phyloP scores from a whole-genome alignment of 1,140 invertebrate species.

The Drepana arcuata region DNA sequence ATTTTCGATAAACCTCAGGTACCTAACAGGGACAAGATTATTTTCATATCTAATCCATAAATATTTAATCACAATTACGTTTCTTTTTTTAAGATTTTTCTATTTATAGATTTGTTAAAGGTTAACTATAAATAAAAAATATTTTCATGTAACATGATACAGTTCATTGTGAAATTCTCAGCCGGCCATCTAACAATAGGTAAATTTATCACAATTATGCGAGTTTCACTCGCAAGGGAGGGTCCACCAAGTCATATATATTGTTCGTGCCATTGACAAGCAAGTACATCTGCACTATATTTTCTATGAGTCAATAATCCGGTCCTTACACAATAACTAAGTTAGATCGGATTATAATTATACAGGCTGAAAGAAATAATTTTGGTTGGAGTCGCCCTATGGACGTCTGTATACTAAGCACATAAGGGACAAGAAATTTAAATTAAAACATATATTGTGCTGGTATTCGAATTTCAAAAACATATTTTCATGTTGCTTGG shows the following conservation, averaged over 20 bases:
- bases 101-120: not conserved
- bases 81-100: constrained; percentile 9
- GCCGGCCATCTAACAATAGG: no score
- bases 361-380: not conserved
- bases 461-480: no score
- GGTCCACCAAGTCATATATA: not conserved
- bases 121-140: not conserved
- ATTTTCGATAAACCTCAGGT: constrained; percentile 56
- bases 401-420: not conserved
- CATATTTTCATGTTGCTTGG: no score
- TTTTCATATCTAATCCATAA: constrained; percentile 13
- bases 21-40: constrained; percentile 53
- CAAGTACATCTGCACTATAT: not conserved
- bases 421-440: no score
- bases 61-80: constrained; percentile 2
- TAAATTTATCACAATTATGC: constrained; percentile 47
- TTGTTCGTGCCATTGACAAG: not conserved
- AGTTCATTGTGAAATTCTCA: constrained; percentile 5
- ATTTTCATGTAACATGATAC: not conserved
- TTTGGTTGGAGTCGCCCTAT: not conserved
- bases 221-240: constrained; percentile 37
- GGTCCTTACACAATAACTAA: no score
- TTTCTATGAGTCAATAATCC: no score
- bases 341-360: not conserved
- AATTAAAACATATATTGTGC: no score